Evolutionary conservation across 1,140 invertebrate species (phyloP).

Genomic region (Caenorhabditis elegans): DNA sequence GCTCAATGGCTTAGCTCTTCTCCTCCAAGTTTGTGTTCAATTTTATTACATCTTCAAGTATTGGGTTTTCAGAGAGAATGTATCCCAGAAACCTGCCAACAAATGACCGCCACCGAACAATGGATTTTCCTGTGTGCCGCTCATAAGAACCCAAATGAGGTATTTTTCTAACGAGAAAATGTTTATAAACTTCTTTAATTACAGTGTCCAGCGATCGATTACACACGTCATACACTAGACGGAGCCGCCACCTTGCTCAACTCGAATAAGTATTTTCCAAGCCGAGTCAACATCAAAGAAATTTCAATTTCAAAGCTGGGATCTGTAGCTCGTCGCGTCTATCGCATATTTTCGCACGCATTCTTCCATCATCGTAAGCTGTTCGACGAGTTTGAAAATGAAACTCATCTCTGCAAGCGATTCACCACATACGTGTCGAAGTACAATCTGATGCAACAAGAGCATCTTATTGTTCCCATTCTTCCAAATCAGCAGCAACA

Average conservation of each 20-base stretch:
- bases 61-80: slow-evolving; percentile 82
- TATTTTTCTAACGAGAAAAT: slow-evolving; percentile 35
- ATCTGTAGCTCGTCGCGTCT: slow-evolving; percentile 94
- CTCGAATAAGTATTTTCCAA: slow-evolving; percentile 99
- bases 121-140: slow-evolving; percentile 99
- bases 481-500: slow-evolving; percentile 65
- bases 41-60: background rate
- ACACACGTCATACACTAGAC: slow-evolving; percentile 97
- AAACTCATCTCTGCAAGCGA: slow-evolving; percentile 68
- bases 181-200: slow-evolving; percentile 43
- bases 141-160: slow-evolving; percentile 97
- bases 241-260: slow-evolving; percentile 96
- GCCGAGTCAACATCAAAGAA: slow-evolving; percentile 97
- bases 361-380: slow-evolving; percentile 95
- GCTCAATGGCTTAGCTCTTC: slow-evolving; percentile 90
- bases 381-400: slow-evolving; percentile 92
- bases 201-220: slow-evolving; percentile 95
- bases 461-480: slow-evolving; percentile 97
- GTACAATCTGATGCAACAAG: slow-evolving; percentile 95
- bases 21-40: slow-evolving; percentile 69
- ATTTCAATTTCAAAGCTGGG: slow-evolving; percentile 96
- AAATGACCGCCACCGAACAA: slow-evolving; percentile 99
- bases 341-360: slow-evolving; percentile 98
- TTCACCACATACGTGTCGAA: slow-evolving; percentile 98
- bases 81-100: slow-evolving; percentile 90